Conservation (phyloP, 2,888 invertebrate genomes). For the Troilus luridus region DNA sequence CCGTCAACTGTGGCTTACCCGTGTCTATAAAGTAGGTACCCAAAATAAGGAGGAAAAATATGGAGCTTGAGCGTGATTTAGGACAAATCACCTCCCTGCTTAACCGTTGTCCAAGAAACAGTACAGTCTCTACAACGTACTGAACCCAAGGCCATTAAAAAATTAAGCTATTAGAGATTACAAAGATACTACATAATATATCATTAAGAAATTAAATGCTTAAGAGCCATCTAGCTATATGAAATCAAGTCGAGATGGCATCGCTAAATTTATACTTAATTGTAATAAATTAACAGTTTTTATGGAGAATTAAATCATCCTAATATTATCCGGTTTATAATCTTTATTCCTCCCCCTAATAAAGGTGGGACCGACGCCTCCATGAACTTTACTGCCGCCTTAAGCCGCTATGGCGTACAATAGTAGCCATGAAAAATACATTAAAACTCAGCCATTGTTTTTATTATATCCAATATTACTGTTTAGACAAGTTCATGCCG, state of each 20-base stretch:
- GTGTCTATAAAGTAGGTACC: no score
- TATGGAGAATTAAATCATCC: not conserved
- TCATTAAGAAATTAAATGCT: no score
- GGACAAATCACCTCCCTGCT: no score
- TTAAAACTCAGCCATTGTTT: not conserved
- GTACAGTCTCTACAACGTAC: no score
- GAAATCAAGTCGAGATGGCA: not conserved
- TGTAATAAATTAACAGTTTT: constrained; percentile 8
- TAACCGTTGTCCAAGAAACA: no score
- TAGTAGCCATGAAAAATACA: not conserved
- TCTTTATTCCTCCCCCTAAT: not conserved
- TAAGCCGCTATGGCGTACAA: not conserved
- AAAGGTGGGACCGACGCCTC: not conserved
- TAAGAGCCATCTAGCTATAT: not conserved
- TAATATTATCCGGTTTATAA: not conserved
- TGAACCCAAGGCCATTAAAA: no score
- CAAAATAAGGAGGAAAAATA: no score
- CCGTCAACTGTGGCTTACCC: no score
- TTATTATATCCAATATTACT: constrained; percentile 2
- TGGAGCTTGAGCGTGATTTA: no score
- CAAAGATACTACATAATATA: no score
- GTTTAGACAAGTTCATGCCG: not conserved
- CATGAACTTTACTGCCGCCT: not conserved
- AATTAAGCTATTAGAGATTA: no score
- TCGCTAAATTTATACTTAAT: not conserved